Conservation (phyloP, 1,140 invertebrate species). For the Melanaphis sacchari region DNA sequence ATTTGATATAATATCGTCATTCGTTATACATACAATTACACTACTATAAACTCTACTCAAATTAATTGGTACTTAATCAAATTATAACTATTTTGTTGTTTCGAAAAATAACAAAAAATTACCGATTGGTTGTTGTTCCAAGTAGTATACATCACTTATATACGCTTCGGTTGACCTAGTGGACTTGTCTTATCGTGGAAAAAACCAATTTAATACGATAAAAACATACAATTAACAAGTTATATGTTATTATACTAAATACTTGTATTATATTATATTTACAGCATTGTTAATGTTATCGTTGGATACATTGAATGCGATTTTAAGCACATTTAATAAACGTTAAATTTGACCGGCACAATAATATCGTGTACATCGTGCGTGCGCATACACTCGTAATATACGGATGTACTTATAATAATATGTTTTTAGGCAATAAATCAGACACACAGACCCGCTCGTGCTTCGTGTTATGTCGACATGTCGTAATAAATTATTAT, state of each 20-base stretch:
- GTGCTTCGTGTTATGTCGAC: neutral
- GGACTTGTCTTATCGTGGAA: neutral
- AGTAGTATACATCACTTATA: neutral
- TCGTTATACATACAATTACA: neutral
- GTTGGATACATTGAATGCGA: neutral
- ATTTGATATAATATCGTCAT: neutral
- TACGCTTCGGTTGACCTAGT: neutral
- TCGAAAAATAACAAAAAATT: neutral
- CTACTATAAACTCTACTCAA: neutral
- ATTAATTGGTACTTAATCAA: neutral
- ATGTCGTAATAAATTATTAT: neutral
- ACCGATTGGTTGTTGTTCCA: neutral
- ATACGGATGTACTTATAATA: neutral
- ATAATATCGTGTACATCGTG: neutral
- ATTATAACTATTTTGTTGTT: neutral
- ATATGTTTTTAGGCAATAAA: neutral
- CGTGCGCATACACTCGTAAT: neutral
- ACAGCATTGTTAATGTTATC: slow-evolving; percentile 2
- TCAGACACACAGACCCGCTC: neutral
- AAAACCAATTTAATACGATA: neutral
- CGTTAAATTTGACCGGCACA: neutral
- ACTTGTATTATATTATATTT: neutral
- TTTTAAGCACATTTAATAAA: neutral
- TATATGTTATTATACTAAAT: neutral
- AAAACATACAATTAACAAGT: neutral